Evolutionary conservation across 2,113 vertebrate species (phyloP), one percentile per base, ranked within the genome.

Genomic region (Eleginops maclovinus): DNA sequence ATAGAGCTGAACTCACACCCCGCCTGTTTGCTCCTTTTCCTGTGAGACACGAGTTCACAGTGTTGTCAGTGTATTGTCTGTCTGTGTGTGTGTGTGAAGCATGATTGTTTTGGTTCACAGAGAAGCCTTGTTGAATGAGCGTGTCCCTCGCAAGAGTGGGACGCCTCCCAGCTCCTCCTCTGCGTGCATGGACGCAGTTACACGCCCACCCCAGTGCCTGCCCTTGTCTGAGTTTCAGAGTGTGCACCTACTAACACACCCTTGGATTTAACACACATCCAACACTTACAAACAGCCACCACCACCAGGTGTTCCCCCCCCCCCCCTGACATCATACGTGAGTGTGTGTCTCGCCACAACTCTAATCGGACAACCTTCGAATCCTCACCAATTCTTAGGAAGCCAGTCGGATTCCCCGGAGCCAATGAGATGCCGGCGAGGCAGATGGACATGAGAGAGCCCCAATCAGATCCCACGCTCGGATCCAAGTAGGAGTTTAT

Each of bases 401-500:
- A 95, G 92, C 94, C 95, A 36, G 92, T 94, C 36, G 95, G 95
- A 95, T 94, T 95, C 91, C 93, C 94, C 0, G 95, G 95, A 95
- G 93, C 94, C 93, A 92, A 87, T 92, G 94, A 95, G 93, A 94
- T 94, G 89, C 92, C 94, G 89, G 91, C 93, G 86, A 94, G 95
- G 90, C 94, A 94, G 92, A 94, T 94, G 95, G 95, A 95, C 95
- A 93, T 95, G 93, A 91, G 94, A 95, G 93, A 95, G 83, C 93
- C 94, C 91, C 95, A 95, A 91, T 95, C 95, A 94, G 95, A 95
- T 95, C 94, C 93, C 91, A 94, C 95, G 92, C 94, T 95, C 79
- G 94, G 94, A 95, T 95, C 93, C 90, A 95, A 95, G 94, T 95
- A 95, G 95, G 95, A 95, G 85, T 93, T 92, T 87, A 89, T 90